Conservation (phyloP, 2,797 vertebrate genomes). For the Scolopax rusticola region DNA sequence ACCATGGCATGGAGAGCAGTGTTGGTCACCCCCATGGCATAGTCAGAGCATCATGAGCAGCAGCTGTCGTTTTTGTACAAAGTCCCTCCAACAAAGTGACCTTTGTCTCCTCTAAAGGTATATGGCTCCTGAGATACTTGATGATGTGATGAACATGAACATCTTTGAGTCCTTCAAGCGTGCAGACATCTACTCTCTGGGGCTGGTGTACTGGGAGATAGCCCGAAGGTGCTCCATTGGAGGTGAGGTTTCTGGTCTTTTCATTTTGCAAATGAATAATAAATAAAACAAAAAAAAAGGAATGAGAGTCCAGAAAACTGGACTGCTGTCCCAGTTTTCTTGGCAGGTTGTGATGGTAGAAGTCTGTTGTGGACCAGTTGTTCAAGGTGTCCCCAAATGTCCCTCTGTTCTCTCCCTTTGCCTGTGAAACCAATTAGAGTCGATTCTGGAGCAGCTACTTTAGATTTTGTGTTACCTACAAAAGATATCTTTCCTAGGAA, state of each 20-base stretch:
- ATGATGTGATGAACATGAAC: conserved; percentile 90
- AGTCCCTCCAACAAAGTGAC: background rate
- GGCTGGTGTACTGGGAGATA: conserved; percentile 97
- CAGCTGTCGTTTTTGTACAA: accelerated
- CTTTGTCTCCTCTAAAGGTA: conserved; percentile 84
- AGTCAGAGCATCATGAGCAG: no score
- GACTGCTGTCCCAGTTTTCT: background rate
- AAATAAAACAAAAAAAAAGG: background rate
- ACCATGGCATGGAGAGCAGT: background rate
- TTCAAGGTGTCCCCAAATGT: background rate
- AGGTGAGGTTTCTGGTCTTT: conserved; percentile 79
- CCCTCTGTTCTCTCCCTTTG: background rate
- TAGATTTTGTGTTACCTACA: background rate
- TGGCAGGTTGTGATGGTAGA: background rate
- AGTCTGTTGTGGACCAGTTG: background rate
- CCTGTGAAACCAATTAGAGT: background rate
- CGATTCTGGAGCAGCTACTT: background rate
- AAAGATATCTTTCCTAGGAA: conserved; percentile 75
- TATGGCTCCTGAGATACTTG: conserved; percentile 97
- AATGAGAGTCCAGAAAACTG: background rate
- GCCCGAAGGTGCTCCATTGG: conserved; percentile 90
- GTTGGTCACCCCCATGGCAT: background rate
- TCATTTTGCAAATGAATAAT: background rate
- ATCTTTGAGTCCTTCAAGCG: conserved; percentile 97
- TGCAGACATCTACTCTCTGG: conserved; percentile 94